These are phyloP conservation scores for Geococcyx californianus DNA, from an alignment of 2,113 vertebrate genomes.

Conservation along the genomic window DNA sequence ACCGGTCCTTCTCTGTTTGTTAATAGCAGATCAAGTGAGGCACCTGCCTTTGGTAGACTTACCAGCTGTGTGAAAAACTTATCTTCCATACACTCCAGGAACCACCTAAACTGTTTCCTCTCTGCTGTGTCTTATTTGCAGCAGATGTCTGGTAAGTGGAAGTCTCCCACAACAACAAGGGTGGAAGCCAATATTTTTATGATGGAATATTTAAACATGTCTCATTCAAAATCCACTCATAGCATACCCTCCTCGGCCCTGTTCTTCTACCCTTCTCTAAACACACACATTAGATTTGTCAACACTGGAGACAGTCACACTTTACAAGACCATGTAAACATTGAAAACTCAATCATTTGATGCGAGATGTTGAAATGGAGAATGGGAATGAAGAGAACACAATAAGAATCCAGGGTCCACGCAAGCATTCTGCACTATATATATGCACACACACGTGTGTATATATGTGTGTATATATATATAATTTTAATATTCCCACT, in stretches of 20 bases:
- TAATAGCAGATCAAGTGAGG: too few relatives aligned
- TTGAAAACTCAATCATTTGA: not conserved
- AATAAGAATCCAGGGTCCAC: not conserved
- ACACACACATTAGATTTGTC: not conserved
- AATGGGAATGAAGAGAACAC: not conserved
- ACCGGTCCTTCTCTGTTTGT: too few relatives aligned
- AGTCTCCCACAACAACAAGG: too few relatives aligned
- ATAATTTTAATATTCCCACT: not conserved
- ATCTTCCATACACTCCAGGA: too few relatives aligned
- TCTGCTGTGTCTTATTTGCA: too few relatives aligned
- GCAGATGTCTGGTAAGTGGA: too few relatives aligned
- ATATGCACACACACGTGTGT: fast-evolving
- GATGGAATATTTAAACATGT: not conserved
- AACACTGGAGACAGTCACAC: not conserved
- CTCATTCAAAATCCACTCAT: not conserved
- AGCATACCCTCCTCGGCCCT: not conserved
- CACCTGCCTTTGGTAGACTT: too few relatives aligned
- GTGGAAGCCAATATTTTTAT: not conserved
- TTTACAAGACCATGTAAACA: not conserved
- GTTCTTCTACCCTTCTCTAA: not conserved
- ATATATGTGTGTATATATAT: too few relatives aligned
- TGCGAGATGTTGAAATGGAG: not conserved
- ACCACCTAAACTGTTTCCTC: too few relatives aligned
- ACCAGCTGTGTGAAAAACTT: too few relatives aligned
- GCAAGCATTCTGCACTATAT: not conserved